Conservation (phyloP, 2,113 vertebrate species). For the Willisornis vidua region DNA sequence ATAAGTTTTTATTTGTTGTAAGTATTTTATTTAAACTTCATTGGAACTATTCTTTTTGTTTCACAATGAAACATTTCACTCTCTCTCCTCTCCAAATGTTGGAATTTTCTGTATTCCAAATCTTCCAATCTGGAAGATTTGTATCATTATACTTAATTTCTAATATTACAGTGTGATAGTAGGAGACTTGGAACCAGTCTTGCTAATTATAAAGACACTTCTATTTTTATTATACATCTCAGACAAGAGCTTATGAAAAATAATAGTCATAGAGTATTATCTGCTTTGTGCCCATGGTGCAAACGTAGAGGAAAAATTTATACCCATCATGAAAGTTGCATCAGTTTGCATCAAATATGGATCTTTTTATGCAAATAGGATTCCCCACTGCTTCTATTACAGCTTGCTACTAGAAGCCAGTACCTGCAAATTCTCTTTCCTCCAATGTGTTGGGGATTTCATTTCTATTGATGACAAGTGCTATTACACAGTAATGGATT, state of each 20-base stretch:
- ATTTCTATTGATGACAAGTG: slow-evolving; percentile 59
- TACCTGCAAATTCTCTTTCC: slow-evolving; percentile 42
- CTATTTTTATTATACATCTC: neutral
- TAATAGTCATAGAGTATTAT: neutral
- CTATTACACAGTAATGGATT: slow-evolving; percentile 49
- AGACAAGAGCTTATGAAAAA: slow-evolving; percentile 8
- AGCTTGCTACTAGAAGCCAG: slow-evolving; percentile 20
- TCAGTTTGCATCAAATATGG: slow-evolving; percentile 29
- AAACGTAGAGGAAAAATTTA: neutral
- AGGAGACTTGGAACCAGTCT: neutral
- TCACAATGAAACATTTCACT: neutral
- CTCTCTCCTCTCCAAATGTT: neutral
- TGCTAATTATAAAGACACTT: slow-evolving; percentile 9
- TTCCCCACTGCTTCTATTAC: slow-evolving; percentile 52
- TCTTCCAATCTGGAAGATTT: no score
- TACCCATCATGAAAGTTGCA: neutral
- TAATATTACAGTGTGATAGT: neutral
- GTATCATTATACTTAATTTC: neutral
- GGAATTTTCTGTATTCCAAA: neutral
- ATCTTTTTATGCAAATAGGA: slow-evolving; percentile 49
- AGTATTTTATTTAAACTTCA: neutral
- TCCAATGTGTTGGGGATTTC: slow-evolving; percentile 27
- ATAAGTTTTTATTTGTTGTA: neutral
- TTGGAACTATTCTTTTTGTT: neutral
- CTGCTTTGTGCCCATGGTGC: neutral